Evolutionary conservation across 2,797 vertebrate species (phyloP).

Genomic region (Cossypha dichroa): DNA sequence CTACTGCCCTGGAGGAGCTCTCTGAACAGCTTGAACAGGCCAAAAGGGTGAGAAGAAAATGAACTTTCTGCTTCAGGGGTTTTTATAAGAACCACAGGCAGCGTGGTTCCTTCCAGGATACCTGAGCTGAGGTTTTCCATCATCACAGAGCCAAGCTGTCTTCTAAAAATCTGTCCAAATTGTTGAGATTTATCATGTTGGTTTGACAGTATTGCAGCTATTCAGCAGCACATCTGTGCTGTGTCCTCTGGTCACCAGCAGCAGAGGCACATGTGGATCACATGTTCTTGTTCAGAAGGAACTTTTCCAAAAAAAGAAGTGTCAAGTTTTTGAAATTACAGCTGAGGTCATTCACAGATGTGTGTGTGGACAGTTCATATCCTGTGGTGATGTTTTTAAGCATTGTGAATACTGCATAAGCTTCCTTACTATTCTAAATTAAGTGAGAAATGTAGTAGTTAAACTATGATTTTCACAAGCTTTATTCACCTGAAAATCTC

Average conservation of each 20-base stretch:
- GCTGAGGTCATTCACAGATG: neutral
- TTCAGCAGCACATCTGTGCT: neutral
- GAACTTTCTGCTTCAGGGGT: neutral
- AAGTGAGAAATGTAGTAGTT: neutral
- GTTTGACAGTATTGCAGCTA: rapidly evolving
- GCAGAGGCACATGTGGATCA: neutral
- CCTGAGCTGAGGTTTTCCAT: neutral
- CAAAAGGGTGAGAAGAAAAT: conserved; percentile 84
- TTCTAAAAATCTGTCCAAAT: rapidly evolving
- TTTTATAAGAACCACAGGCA: neutral
- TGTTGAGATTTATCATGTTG: neutral
- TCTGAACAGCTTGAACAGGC: conserved; percentile 96
- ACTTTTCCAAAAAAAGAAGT: neutral
- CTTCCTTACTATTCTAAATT: neutral
- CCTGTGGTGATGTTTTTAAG: neutral
- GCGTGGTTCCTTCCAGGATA: neutral
- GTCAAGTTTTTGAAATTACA: neutral
- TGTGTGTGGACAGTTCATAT: neutral
- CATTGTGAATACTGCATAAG: neutral
- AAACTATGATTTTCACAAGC: neutral
- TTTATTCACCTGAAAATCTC: neutral
- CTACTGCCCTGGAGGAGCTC: conserved; percentile 89
- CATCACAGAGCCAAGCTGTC: neutral
- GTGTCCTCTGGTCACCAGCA: neutral
- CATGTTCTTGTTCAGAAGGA: neutral